A percentile compares a stretch with the other conserved stretches of the same genome.
These are phyloP conservation scores for Piezodorus guildinii DNA, from an alignment of 1,140 invertebrate genomes.

Conservation along the genomic window DNA sequence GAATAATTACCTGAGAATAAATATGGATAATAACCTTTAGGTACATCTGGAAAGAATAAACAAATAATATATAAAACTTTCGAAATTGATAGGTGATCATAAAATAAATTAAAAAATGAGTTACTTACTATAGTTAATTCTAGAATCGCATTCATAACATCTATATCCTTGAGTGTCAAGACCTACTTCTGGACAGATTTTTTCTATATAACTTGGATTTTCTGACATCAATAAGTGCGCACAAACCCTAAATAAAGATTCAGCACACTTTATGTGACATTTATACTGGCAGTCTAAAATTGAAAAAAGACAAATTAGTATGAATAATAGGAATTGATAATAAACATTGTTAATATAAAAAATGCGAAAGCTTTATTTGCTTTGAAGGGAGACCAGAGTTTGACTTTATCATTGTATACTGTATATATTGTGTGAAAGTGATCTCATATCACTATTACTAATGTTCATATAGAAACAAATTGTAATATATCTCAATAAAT, in stretches of 20 bases:
- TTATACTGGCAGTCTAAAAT: slow-evolving; percentile 50
- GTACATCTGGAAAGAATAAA: slow-evolving; percentile 31
- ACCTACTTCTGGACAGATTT: slow-evolving; percentile 72
- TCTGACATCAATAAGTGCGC: slow-evolving; percentile 64
- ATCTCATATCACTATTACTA: no score
- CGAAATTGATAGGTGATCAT: no score
- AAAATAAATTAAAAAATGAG: slow-evolving; percentile 2
- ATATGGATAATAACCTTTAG: slow-evolving; percentile 31
- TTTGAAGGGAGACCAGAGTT: no score
- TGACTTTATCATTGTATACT: no score
- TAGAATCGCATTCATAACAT: slow-evolving; percentile 64
- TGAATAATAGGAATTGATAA: background rate
- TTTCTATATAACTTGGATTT: slow-evolving; percentile 55
- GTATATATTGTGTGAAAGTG: no score
- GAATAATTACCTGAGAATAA: slow-evolving; percentile 6
- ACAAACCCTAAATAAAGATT: slow-evolving; percentile 57
- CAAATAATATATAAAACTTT: background rate
- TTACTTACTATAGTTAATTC: slow-evolving; percentile 62
- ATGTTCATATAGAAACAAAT: no score
- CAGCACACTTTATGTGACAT: slow-evolving; percentile 67
- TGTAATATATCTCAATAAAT: no score
- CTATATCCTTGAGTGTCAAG: slow-evolving; percentile 61
- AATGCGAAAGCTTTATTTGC: no score
- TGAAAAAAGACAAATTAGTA: slow-evolving; percentile 24
- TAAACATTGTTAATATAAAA: no score